A percentile compares a stretch with the other conserved stretches of the same genome.
Evolutionary conservation across 1,140 invertebrate genomes (phyloP).

Genomic region (Batillaria attramentaria): DNA sequence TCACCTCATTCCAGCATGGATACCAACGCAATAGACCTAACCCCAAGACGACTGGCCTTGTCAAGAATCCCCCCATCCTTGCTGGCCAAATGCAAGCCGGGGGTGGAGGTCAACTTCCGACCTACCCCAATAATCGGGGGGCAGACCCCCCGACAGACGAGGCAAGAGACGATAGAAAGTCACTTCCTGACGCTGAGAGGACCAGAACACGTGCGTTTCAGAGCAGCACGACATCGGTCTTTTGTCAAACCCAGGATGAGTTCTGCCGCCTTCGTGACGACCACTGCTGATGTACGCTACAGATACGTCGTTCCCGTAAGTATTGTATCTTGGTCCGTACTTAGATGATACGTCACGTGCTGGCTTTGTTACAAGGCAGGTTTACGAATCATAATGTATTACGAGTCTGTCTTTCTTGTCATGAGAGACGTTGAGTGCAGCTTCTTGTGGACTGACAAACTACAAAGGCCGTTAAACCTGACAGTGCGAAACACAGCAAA

Average conservation of each 20-base stretch:
- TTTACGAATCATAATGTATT: too few relatives aligned
- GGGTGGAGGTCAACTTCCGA: background rate
- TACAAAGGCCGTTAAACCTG: too few relatives aligned
- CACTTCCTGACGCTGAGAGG: conserved; percentile 10
- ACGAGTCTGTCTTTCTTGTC: too few relatives aligned
- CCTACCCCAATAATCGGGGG: background rate
- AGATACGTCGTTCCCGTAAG: too few relatives aligned
- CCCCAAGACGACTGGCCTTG: conserved; percentile 2
- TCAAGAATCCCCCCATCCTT: conserved; percentile 12
- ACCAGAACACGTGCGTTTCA: conserved; percentile 1
- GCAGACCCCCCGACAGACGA: background rate
- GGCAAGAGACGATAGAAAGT: conserved; percentile 19
- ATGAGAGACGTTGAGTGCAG: too few relatives aligned
- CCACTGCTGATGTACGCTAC: too few relatives aligned
- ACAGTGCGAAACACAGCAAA: too few relatives aligned
- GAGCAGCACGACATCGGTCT: conserved; percentile 6
- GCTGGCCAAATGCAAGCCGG: background rate
- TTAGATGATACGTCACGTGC: too few relatives aligned
- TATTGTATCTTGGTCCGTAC: too few relatives aligned
- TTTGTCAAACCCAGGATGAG: conserved; percentile 21
- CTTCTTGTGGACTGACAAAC: too few relatives aligned
- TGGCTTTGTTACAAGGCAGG: too few relatives aligned
- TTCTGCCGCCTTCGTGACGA: background rate
- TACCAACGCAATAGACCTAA: background rate
- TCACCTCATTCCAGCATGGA: background rate